Evolutionary conservation across 2,113 vertebrate species (phyloP), one percentile per base, ranked within the genome.

Genomic region (Bubalus kerabau): DNA sequence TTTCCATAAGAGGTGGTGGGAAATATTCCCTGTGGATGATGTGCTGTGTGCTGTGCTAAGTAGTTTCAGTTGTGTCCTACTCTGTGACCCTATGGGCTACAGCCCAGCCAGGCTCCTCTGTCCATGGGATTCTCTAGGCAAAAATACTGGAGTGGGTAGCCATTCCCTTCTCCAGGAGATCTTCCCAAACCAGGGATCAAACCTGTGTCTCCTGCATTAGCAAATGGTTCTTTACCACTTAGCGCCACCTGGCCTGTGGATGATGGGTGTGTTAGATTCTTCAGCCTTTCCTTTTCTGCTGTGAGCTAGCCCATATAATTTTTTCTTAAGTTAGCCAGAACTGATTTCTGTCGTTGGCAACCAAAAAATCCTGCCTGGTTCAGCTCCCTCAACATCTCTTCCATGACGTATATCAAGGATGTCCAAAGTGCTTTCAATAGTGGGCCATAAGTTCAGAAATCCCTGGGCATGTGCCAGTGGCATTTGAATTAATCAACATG

Each of bases 401-500:
- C 36, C 24, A 28, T 81, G 48, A 90, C 59, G 76, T 74, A 6
- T 50, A 93, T 67, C 40, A 46, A 76, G 40, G 76, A 36, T 43
- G 62, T 96, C 6, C 62, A 82, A 57, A 91, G 59, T 85, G 3
- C 59, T 93, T 87, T 80, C 16, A 59, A 36, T 54, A 52, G n/a
- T 52, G 28, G 64, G 17, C 57, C 57, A 40, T 60, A 90, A 85
- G 26, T 86, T 96, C 71, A 96, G 67, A 92, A 93, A 92, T 87
- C 60, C 10, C 56, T 59, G 83, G 56, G 56, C 57, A 11, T 60
- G 24, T 28, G n/a, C 30, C 67, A 78, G 50, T 91, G 94, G 92
- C 40, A 80, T 96, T 97, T 96, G 95, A 97, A 97, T 56, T 76
- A 86, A 94, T 86, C 87, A 95, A 76, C n/a, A 26, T 14, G 36